Conservation (phyloP, 2,113 vertebrate genomes). For the Aphyosemion australe region DNA sequence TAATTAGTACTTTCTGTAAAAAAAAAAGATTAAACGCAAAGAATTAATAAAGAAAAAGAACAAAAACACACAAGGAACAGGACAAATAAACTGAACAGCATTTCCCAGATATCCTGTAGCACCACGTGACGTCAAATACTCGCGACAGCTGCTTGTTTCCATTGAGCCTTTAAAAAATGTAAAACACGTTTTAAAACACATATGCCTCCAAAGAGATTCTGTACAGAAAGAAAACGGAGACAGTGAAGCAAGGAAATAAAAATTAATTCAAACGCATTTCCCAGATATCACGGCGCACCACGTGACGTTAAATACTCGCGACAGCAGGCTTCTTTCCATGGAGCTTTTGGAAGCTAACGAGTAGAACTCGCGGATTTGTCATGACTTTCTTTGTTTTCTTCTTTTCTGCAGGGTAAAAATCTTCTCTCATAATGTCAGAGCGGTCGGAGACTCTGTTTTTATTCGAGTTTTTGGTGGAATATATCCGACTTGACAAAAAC, state of each 20-base stretch:
- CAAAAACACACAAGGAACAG: not conserved
- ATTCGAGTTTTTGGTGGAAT: constrained; percentile 85
- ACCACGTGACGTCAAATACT: constrained; percentile 32
- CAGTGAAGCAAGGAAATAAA: not conserved
- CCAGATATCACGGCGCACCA: not conserved
- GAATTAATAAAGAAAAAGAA: no score
- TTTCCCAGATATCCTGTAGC: constrained; percentile 17
- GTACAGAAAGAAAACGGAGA: not conserved
- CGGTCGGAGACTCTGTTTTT: constrained; percentile 78
- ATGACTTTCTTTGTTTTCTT: not conserved
- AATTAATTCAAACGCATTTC: constrained; percentile 38
- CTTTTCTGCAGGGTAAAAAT: not conserved
- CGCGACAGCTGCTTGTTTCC: constrained; percentile 40
- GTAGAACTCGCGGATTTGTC: constrained; percentile 11
- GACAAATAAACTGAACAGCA: constrained; percentile 28
- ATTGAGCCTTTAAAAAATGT: no score
- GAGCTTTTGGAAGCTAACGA: constrained; percentile 39
- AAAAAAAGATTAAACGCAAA: no score
- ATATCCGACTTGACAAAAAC: constrained; percentile 63
- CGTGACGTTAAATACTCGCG: constrained; percentile 57
- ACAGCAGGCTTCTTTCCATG: constrained; percentile 68
- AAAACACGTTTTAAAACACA: no score
- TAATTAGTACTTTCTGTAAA: not conserved
- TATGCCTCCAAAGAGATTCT: no score
- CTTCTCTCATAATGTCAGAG: constrained; percentile 47